These are phyloP conservation scores for Scolopax rusticola DNA, from an alignment of 2,797 vertebrate species.

Conservation along the genomic window DNA sequence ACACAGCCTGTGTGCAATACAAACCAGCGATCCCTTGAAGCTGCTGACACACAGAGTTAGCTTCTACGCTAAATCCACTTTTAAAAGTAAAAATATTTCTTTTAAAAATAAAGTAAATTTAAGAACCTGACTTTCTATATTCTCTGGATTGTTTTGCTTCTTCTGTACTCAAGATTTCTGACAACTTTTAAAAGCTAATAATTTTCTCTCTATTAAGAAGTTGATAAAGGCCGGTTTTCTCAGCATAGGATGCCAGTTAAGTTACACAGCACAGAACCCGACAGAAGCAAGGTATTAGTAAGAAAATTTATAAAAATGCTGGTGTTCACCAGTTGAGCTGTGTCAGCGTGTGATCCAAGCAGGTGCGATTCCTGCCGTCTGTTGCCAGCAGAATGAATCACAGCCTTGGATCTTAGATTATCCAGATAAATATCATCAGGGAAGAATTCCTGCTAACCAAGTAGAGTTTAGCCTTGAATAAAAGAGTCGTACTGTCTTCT, in stretches of 20 bases:
- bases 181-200: background rate
- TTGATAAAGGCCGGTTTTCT: background rate
- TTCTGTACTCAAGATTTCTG: background rate
- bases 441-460: background rate
- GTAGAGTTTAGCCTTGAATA: background rate
- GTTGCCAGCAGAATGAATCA: background rate
- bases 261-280: background rate
- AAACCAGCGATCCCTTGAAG: background rate
- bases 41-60: background rate
- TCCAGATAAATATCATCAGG: background rate
- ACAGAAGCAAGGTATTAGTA: fast-evolving
- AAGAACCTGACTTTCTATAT: fast-evolving
- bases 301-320: background rate
- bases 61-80: background rate
- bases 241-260: background rate
- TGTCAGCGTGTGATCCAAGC: background rate
- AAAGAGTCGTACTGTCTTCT: background rate
- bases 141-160: background rate
- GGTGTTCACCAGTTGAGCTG: fast-evolving
- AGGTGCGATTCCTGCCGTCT: background rate
- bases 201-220: background rate
- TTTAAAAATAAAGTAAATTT: background rate
- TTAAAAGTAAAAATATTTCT: background rate
- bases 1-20: background rate
- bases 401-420: background rate